Conservation (phyloP, 2,113 vertebrate species). For the Gambusia holbrooki region DNA sequence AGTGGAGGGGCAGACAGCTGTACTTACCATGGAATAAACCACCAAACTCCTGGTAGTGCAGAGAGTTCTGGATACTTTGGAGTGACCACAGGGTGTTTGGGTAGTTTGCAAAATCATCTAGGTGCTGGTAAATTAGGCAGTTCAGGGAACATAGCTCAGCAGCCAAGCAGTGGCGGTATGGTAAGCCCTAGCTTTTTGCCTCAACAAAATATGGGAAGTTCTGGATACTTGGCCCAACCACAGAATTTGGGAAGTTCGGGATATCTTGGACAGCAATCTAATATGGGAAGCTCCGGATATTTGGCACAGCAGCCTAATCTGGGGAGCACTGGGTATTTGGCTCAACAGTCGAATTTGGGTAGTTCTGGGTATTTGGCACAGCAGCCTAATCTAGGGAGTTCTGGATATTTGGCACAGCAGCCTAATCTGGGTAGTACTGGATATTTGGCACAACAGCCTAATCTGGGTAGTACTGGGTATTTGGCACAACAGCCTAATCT, state of each 20-base stretch:
- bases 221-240: conserved; percentile 63
- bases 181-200: conserved; percentile 52
- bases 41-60: conserved; percentile 70
- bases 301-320: conserved; percentile 56
- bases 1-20: conserved; percentile 66
- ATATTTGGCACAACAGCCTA: conserved; percentile 63
- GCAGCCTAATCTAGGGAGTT: conserved; percentile 64
- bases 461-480: conserved; percentile 67
- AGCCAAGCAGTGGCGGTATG: conserved; percentile 57
- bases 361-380: conserved; percentile 67
- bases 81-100: conserved; percentile 54
- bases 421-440: conserved; percentile 66
- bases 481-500: conserved; percentile 64
- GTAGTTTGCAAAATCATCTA: conserved; percentile 68
- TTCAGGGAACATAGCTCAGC: conserved; percentile 70
- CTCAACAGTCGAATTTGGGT: conserved; percentile 53
- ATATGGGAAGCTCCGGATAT: conserved; percentile 55
- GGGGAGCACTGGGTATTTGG: conserved; percentile 67
- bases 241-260: conserved; percentile 58
- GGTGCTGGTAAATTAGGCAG: conserved; percentile 68
- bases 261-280: conserved; percentile 68
- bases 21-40: conserved; percentile 72
- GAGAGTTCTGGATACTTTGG: conserved; percentile 78
- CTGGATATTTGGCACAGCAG: conserved; percentile 71
- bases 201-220: conserved; percentile 66